These are phyloP conservation scores for Genyomyrus donnyi DNA, from an alignment of 2,113 vertebrate genomes.

Conservation along the genomic window DNA sequence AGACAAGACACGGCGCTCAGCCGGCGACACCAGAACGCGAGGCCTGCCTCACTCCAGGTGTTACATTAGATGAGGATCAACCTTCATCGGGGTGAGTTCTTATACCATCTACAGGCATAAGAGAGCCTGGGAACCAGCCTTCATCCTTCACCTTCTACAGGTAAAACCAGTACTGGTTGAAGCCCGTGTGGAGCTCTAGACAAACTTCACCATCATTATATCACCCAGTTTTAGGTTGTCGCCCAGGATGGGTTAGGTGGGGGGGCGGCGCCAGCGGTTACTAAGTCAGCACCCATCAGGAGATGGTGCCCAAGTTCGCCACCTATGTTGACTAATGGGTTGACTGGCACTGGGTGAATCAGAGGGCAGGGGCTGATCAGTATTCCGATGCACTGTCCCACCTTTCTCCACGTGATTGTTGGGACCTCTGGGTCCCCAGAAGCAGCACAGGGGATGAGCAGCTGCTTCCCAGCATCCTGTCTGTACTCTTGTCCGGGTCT, in stretches of 20 bases:
- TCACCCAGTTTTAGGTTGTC: neutral
- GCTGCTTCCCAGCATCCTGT: constrained; percentile 95
- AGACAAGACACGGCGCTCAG: constrained; percentile 20
- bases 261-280: neutral
- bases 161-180: neutral
- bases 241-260: neutral
- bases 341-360: neutral
- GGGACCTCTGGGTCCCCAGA: constrained; percentile 95
- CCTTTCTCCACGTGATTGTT: constrained; percentile 96
- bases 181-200: neutral
- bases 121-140: neutral
- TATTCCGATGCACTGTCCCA: constrained; percentile 35
- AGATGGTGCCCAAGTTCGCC: neutral
- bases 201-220: neutral
- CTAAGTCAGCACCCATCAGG: neutral
- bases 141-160: neutral
- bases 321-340: neutral
- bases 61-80: neutral
- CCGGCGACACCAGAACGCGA: neutral
- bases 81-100: neutral
- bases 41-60: neutral
- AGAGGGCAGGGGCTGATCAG: neutral
- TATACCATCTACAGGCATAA: neutral
- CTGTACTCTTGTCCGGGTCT: constrained; percentile 98
- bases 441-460: constrained; percentile 94